A percentile compares a stretch with the other conserved stretches of the same genome.
phyloP scores from a whole-genome alignment of 2,888 invertebrate species.

The Ophion ellenae region DNA sequence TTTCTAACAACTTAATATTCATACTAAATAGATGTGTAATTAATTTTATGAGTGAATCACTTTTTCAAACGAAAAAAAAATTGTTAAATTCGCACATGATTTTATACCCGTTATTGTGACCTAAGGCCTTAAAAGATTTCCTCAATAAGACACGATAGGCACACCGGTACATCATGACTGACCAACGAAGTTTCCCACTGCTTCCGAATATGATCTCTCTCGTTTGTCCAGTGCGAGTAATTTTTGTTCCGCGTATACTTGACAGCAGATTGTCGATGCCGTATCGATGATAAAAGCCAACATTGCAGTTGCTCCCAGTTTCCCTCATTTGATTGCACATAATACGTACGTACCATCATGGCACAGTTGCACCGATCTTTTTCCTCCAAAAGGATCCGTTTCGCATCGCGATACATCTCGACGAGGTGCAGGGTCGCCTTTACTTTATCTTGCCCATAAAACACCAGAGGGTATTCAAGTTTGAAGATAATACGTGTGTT shows the following conservation, averaged over 20 bases:
- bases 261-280: background rate
- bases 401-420: constrained; percentile 16
- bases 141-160: too few relatives aligned
- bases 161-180: too few relatives aligned
- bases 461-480: constrained; percentile 37
- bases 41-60: too few relatives aligned
- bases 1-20: too few relatives aligned
- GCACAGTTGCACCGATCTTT: constrained; percentile 42
- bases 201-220: too few relatives aligned
- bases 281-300: background rate
- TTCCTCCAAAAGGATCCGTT: constrained; percentile 14
- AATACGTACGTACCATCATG: constrained; percentile 15
- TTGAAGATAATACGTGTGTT: constrained; percentile 60
- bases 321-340: constrained; percentile 1
- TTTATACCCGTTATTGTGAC: too few relatives aligned
- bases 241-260: background rate
- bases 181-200: too few relatives aligned
- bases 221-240: background rate
- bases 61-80: too few relatives aligned
- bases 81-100: too few relatives aligned
- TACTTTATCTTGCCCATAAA: constrained; percentile 24
- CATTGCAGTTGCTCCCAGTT: constrained; percentile 3
- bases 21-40: too few relatives aligned
- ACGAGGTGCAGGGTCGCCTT: constrained; percentile 36
- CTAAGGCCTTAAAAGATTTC: too few relatives aligned